Percentiles rank a stretch among this genome's conserved stretches.
Evolutionary conservation across 2,113 vertebrate species (phyloP).

Genomic region (Chinchilla lanigera): DNA sequence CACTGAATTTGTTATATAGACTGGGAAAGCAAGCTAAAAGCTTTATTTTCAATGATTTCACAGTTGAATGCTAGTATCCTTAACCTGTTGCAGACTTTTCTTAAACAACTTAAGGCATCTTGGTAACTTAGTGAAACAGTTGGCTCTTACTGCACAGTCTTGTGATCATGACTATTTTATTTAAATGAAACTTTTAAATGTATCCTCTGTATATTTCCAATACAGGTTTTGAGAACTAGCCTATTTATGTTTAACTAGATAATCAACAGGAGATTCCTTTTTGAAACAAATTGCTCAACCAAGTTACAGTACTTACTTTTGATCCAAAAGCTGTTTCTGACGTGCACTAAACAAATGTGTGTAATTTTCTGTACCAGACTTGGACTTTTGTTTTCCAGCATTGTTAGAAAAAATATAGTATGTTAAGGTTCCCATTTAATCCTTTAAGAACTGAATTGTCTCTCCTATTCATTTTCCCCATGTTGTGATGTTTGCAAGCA

Average conservation of each 20-base stretch:
- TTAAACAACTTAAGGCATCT: slow-evolving; percentile 69
- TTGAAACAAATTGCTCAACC: slow-evolving; percentile 75
- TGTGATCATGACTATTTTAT: slow-evolving; percentile 41
- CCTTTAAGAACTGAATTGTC: slow-evolving; percentile 81
- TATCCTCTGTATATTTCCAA: slow-evolving; percentile 13
- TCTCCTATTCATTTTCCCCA: slow-evolving; percentile 42
- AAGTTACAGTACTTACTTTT: slow-evolving; percentile 78
- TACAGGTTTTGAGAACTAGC: slow-evolving; percentile 56
- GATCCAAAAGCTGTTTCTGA: slow-evolving; percentile 88
- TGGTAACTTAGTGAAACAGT: slow-evolving; percentile 51
- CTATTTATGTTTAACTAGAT: slow-evolving; percentile 75
- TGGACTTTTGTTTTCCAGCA: slow-evolving; percentile 89
- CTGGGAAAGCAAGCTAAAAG: slow-evolving; percentile 71
- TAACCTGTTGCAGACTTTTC: slow-evolving; percentile 75
- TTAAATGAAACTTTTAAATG: slow-evolving; percentile 66
- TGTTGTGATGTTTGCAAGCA: slow-evolving; percentile 60
- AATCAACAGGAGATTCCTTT: slow-evolving; percentile 64
- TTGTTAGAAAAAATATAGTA: slow-evolving; percentile 85
- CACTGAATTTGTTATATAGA: slow-evolving; percentile 35
- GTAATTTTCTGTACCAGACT: slow-evolving; percentile 80
- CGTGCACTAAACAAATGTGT: slow-evolving; percentile 91
- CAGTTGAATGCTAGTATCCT: slow-evolving; percentile 73
- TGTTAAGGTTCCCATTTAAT: slow-evolving; percentile 81
- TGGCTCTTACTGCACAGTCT: slow-evolving; percentile 61
- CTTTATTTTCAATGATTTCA: slow-evolving; percentile 78